phyloP scores from a whole-genome alignment of 2,888 invertebrate genomes.

The Ochlodes sylvanus region DNA sequence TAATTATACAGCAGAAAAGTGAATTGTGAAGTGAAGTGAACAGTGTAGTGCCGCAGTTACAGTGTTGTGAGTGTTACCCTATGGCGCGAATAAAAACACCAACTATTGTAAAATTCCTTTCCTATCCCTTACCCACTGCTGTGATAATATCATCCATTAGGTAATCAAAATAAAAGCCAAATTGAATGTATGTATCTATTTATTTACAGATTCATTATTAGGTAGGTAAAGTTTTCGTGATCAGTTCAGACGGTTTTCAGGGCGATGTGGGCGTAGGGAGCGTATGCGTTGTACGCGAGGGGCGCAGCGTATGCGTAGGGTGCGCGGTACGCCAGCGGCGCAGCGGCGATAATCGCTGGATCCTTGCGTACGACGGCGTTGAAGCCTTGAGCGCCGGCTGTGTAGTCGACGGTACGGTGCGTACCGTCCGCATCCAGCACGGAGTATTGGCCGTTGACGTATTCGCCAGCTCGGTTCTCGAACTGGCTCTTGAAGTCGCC shows the following conservation, averaged over 20 bases:
- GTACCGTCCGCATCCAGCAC: slow-evolving; percentile 83
- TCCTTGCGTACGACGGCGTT: slow-evolving; percentile 84
- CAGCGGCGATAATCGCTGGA: slow-evolving; percentile 64
- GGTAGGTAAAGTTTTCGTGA: not conserved
- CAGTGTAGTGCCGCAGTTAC: too few relatives aligned
- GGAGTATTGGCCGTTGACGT: slow-evolving; percentile 83
- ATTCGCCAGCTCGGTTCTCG: slow-evolving; percentile 77
- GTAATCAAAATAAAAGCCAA: not conserved
- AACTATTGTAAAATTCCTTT: too few relatives aligned
- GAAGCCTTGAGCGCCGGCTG: slow-evolving; percentile 82
- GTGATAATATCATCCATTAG: too few relatives aligned
- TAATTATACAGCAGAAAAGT: too few relatives aligned
- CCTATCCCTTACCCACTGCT: too few relatives aligned
- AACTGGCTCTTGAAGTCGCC: slow-evolving; percentile 84
- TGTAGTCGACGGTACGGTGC: slow-evolving; percentile 82
- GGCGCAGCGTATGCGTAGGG: slow-evolving; percentile 55
- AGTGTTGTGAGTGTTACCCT: too few relatives aligned
- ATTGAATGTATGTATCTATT: slow-evolving; percentile 36
- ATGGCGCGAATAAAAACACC: too few relatives aligned
- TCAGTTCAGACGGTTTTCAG: not conserved
- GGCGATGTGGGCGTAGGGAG: slow-evolving; percentile 14
- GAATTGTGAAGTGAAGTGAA: too few relatives aligned
- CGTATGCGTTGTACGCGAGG: slow-evolving; percentile 36
- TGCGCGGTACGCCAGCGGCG: slow-evolving; percentile 46
- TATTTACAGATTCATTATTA: slow-evolving; percentile 57